Base-by-base conservation (phyloP, 1,140 invertebrate genomes). In the Solenopsis fugax region DNA sequence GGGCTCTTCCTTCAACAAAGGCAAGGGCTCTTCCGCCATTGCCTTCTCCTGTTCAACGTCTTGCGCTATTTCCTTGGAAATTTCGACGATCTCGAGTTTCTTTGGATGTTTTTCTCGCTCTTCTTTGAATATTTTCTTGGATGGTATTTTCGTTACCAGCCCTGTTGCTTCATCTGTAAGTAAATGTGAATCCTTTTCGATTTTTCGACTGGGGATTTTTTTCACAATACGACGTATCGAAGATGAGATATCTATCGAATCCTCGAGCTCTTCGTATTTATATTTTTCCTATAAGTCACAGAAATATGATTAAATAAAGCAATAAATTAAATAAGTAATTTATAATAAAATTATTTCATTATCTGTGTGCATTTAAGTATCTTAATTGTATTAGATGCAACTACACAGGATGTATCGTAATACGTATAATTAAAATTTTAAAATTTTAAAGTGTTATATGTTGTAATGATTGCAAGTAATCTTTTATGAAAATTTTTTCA, bases 221-320 rank as follows among this genome's bases (percentile, higher is more conserved):
- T 34, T 82, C 1, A 48, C 10, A 4, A 56, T n/a, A 48, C 37
- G 65, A 9, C 48, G 12, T 0, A 58, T 0, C 4, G n/a, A 29
- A 29, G 62, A 3, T 48, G 37, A 60, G 0, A 62, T 24, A 7
- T 52, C 37, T 24, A 73, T n/a, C n/a, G n/a, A 45, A 9, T 88
- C 58, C 0, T 21, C 64, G 0, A 81, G 34, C 6, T 13, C 3
- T 16, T 37, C 41, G 45, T 87, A 90, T 10, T 56, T 56, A 4
- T 76, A 54, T 60, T 72, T 86, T 21, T 86, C 85, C 85, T 86
- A 4, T 18, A 16, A 48, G 45, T 13, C 0, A 3, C n/a, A 29
- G n/a, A 85, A 34, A 58, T 24, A 24, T 21, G 2, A 80, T 76
- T 13, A 45, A 80, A 67, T 76, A 13, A 64, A 64, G 13, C 7